A percentile compares a stretch with the other conserved stretches of the same genome.
These are phyloP conservation scores for Drosophila dives DNA, from an alignment of 2,888 invertebrate species.

Conservation along the genomic window DNA sequence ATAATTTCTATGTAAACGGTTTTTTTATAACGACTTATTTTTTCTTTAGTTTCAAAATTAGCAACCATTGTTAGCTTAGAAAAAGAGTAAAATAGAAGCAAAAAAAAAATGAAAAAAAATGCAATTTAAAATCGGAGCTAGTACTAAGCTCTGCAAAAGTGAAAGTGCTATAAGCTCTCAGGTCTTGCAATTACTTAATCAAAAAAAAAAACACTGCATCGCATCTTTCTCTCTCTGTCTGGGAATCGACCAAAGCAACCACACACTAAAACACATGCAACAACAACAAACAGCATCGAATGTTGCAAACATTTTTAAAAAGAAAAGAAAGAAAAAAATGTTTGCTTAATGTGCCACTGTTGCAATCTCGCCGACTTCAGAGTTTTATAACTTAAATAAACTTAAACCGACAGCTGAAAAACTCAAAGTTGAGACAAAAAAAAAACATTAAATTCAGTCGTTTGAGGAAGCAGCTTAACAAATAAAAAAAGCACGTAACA, in stretches of 20 bases:
- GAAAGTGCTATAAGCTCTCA: conserved; percentile 41
- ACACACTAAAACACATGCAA: conserved; percentile 29
- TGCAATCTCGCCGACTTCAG: conserved; percentile 55
- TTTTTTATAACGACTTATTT: conserved; percentile 49
- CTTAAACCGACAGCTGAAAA: conserved; percentile 39
- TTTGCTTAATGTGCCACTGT: conserved; percentile 70
- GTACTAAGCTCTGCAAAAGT: conserved; percentile 51
- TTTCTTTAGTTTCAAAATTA: conserved; percentile 71
- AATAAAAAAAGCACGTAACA: conserved; percentile 57
- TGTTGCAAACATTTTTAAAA: conserved; percentile 36
- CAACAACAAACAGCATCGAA: conserved; percentile 31
- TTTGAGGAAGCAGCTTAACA: conserved; percentile 43
- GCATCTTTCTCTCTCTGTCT: conserved; percentile 26
- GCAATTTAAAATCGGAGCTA: conserved; percentile 15
- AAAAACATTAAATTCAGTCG: conserved; percentile 17
- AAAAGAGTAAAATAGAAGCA: conserved; percentile 1
- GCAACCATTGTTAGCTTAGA: conserved; percentile 55
- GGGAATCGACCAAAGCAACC: conserved; percentile 48
- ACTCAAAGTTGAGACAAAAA: conserved; percentile 24
- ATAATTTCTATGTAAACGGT: conserved; percentile 28
- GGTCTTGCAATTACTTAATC: conserved; percentile 59
- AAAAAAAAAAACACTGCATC: conserved; percentile 14
- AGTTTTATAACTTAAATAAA: conserved; percentile 53
- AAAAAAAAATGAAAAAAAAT: neutral
- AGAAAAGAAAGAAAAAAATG: conserved; percentile 40